Percentiles rank a stretch among this genome's conserved stretches.
phyloP scores from a whole-genome alignment of 1,140 invertebrate genomes.

The Drosophila pachea region DNA sequence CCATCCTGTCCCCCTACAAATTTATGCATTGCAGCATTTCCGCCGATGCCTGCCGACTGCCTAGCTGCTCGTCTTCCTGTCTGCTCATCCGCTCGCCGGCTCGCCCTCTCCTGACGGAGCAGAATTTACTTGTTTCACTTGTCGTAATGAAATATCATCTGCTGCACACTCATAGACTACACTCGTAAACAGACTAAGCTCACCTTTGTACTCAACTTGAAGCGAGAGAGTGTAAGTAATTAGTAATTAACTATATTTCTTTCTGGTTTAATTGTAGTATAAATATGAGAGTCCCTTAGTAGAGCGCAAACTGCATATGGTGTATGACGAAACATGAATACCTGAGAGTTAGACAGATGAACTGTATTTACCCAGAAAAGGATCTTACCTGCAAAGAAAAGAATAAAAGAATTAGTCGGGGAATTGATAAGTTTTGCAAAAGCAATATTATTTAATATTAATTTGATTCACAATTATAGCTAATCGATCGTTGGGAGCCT shows the following conservation, averaged over 20 bases:
- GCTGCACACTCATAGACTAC: constrained; percentile 7
- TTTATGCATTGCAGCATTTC: constrained; percentile 48
- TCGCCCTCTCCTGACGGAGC: background rate
- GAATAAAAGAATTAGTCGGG: constrained; percentile 12
- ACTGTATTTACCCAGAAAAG: background rate
- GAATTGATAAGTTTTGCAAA: too few relatives aligned
- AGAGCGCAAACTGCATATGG: too few relatives aligned
- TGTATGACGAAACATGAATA: too few relatives aligned
- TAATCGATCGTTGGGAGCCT: too few relatives aligned
- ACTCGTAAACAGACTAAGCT: background rate
- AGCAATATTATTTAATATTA: constrained; percentile 14
- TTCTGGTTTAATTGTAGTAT: too few relatives aligned
- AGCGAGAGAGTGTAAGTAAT: too few relatives aligned
- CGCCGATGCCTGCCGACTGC: constrained; percentile 19
- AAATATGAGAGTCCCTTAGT: too few relatives aligned
- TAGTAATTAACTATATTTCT: too few relatives aligned
- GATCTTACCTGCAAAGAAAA: constrained; percentile 57
- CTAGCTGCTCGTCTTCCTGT: background rate
- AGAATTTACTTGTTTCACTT: constrained; percentile 18
- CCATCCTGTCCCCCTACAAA: constrained; percentile 15
- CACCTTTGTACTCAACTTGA: background rate
- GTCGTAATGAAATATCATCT: constrained; percentile 21
- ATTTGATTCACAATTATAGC: too few relatives aligned
- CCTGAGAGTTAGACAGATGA: too few relatives aligned
- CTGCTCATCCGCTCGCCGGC: background rate